A percentile compares a stretch with the other conserved stretches of the same genome.
Evolutionary conservation across 2,113 vertebrate species (phyloP).

Genomic region (Leiothrix lutea): DNA sequence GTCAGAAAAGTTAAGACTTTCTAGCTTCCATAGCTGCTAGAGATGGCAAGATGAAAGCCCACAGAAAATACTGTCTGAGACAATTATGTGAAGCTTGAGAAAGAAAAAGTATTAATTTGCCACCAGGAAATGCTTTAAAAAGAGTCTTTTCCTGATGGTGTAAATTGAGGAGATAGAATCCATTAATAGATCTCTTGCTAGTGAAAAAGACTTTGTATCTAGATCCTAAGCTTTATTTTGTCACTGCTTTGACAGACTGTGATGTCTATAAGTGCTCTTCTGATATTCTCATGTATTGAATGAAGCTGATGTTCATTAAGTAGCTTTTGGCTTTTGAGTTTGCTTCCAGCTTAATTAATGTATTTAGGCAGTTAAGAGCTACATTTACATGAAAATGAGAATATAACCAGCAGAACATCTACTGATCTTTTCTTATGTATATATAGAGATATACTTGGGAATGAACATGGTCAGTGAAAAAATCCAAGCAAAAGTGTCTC

Average conservation of each 20-base stretch:
- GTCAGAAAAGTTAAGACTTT: not conserved
- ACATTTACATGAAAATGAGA: constrained; percentile 38
- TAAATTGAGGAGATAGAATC: not conserved
- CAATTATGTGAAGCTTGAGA: not conserved
- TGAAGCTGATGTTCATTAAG: constrained; percentile 30
- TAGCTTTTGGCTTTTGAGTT: constrained; percentile 33
- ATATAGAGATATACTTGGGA: not conserved
- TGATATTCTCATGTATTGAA: constrained; percentile 17
- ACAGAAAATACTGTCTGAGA: not conserved
- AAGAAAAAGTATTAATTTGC: not conserved
- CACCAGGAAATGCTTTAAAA: constrained; percentile 6
- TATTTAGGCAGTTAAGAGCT: not conserved
- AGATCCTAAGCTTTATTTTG: constrained; percentile 42
- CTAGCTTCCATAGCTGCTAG: not conserved
- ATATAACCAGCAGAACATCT: not conserved
- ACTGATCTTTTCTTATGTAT: not conserved
- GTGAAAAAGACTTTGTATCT: constrained; percentile 18
- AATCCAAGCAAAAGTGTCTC: not conserved
- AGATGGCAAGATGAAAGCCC: not conserved
- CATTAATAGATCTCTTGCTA: not conserved
- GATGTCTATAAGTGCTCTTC: constrained; percentile 48
- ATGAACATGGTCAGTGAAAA: not conserved
- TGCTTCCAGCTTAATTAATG: constrained; percentile 32
- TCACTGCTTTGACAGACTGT: constrained; percentile 40
- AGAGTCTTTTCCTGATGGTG: constrained; percentile 7